Evolutionary conservation across 2,888 invertebrate genomes (phyloP), one percentile per base, ranked within the genome.

Genomic region (Taenaris catops): DNA sequence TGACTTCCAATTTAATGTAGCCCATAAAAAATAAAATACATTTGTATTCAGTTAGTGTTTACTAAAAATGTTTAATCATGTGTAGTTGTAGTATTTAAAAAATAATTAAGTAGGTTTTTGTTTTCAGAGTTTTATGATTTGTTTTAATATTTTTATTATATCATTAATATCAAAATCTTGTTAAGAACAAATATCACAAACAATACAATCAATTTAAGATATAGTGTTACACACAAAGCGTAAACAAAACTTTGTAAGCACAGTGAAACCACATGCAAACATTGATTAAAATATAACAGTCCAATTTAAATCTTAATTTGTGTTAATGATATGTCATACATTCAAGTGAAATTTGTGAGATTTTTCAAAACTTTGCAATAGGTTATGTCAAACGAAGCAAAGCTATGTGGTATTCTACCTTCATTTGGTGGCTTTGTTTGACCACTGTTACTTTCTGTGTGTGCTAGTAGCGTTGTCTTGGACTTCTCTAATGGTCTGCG

Each of bases 361-460:
- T 56, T 58, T 48, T 62, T 58, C 52, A 47, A 48, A 48, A 62
- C 58, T 65, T 71, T 75, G 75, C 78, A 63, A 68, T 67, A 73
- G 67, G 75, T 81, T 81, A 80, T 49, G 72, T 78, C 76, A 81
- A 80, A 78, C 76, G 74, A 83, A 79, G 83, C 84, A 60, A 83
- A 81, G 78, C 79, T 55, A 63, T 60, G 60, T 58, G 52, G 55
- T 55, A 48, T 55, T 74, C 83, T 86, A 86, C 86, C 86, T 86
- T 86, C 84, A 41, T 61, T 69, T 41, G 72, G 57, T 47, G 80
- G 63, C 76, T 86, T 84, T 58, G 71, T 72, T 68, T 74, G 76
- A 72, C 80, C 83, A 79, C 71, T 64, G 71, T 79, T 80, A 80
- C 68, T 76, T 58, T 83, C 83, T 53, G 76, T 74, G 66, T 81